These are phyloP conservation scores for Vidua chalybeata DNA, from an alignment of 2,113 vertebrate species.

Conservation along the genomic window DNA sequence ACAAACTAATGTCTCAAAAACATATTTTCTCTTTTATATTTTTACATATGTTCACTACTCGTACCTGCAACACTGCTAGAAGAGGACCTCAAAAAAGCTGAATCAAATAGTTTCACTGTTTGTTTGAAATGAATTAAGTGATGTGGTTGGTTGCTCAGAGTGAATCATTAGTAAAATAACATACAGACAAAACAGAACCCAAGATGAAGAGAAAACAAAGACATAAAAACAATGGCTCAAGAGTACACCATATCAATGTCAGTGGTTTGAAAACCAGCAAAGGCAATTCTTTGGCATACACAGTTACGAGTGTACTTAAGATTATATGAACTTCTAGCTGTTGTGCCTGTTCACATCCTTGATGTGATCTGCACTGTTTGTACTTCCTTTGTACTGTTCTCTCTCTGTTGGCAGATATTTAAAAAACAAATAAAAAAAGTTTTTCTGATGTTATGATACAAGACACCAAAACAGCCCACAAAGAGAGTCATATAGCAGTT, in stretches of 20 bases:
- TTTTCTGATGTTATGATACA: background rate
- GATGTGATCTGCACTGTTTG: background rate
- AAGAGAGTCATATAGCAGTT: background rate
- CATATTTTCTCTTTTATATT: background rate
- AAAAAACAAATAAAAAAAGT: background rate
- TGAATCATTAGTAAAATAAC: background rate
- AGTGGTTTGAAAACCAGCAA: background rate
- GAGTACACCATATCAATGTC: background rate
- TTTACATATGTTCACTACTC: background rate
- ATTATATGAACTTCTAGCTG: background rate
- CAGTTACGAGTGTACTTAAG: background rate
- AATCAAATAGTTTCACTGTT: background rate
- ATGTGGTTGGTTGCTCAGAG: background rate
- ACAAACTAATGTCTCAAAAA: conserved; percentile 4
- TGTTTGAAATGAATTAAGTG: background rate
- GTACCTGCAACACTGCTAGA: background rate
- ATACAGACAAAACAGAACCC: background rate
- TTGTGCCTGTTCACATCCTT: background rate
- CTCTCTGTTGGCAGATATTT: background rate
- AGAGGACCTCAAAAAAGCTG: background rate
- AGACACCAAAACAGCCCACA: background rate
- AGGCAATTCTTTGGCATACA: background rate
- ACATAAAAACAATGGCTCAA: background rate
- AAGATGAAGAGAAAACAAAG: background rate
- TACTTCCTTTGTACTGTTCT: background rate